These are phyloP conservation scores for Passer domesticus DNA, from an alignment of 2,113 vertebrate genomes.

Conservation along the genomic window DNA sequence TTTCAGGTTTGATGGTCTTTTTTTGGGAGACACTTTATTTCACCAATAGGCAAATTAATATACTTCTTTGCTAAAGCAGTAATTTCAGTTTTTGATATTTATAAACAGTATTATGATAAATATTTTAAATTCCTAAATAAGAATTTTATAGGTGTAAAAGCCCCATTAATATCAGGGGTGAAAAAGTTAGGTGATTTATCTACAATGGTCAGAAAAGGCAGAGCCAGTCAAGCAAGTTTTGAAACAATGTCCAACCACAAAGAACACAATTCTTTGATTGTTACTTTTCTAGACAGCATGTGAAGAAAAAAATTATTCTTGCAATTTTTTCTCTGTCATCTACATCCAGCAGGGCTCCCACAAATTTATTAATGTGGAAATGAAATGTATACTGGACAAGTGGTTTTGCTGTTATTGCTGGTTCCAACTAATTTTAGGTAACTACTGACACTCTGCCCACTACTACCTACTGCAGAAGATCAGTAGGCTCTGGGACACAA, in stretches of 20 bases:
- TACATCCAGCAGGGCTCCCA: background rate
- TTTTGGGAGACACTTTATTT: background rate
- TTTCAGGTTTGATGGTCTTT: background rate
- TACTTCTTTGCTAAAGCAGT: background rate
- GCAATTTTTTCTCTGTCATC: background rate
- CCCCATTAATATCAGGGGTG: background rate
- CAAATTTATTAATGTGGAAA: background rate
- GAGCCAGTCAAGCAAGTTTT: background rate
- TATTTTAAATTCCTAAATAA: background rate
- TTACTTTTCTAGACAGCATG: background rate
- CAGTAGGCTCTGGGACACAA: background rate
- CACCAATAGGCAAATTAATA: too few species aligned
- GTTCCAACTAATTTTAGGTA: background rate
- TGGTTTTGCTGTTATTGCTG: background rate
- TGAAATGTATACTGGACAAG: background rate
- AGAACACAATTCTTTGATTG: background rate
- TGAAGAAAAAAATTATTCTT: background rate
- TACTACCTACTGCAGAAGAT: background rate
- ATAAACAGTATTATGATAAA: background rate
- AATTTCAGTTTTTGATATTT: background rate
- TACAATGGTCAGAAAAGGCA: background rate
- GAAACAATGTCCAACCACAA: background rate
- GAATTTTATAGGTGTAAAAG: background rate
- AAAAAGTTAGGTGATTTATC: background rate
- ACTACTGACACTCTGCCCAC: background rate